These are phyloP conservation scores for Oreochromis aureus DNA, from an alignment of 2,113 vertebrate genomes.

Conservation along the genomic window DNA sequence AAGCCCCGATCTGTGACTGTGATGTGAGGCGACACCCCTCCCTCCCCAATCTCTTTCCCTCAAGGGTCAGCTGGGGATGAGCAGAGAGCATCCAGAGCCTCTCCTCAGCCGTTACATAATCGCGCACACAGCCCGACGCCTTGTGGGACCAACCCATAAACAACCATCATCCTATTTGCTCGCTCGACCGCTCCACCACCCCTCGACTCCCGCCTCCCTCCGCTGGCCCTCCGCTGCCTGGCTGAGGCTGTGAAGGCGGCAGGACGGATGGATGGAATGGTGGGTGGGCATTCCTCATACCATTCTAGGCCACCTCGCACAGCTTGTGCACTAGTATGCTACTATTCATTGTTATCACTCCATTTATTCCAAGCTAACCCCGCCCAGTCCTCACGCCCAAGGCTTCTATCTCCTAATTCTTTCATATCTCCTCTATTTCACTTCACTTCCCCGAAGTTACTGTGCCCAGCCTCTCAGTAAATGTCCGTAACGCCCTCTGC, in stretches of 20 bases:
- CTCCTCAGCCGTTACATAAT: constrained; percentile 36
- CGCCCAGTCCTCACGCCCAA: background rate
- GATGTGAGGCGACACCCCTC: constrained; percentile 20
- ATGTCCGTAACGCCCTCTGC: background rate
- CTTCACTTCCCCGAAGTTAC: constrained; percentile 8
- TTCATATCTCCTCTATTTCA: constrained; percentile 36
- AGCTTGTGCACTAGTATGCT: background rate
- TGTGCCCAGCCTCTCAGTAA: background rate
- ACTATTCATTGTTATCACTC: constrained; percentile 24
- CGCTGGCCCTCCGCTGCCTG: background rate
- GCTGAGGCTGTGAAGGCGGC: background rate
- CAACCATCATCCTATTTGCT: constrained; percentile 30
- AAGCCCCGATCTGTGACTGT: background rate
- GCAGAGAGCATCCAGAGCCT: constrained; percentile 6
- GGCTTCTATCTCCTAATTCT: background rate
- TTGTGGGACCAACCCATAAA: constrained; percentile 8
- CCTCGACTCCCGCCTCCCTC: background rate
- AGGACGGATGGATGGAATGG: background rate
- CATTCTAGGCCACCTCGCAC: constrained; percentile 35
- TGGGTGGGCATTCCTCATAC: background rate
- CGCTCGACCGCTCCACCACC: background rate
- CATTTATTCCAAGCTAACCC: constrained; percentile 6
- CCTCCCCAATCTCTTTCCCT: background rate
- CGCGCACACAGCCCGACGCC: background rate
- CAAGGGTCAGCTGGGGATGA: background rate